phyloP scores from a whole-genome alignment of 2,888 invertebrate genomes.

The Parascotia fuliginaria region DNA sequence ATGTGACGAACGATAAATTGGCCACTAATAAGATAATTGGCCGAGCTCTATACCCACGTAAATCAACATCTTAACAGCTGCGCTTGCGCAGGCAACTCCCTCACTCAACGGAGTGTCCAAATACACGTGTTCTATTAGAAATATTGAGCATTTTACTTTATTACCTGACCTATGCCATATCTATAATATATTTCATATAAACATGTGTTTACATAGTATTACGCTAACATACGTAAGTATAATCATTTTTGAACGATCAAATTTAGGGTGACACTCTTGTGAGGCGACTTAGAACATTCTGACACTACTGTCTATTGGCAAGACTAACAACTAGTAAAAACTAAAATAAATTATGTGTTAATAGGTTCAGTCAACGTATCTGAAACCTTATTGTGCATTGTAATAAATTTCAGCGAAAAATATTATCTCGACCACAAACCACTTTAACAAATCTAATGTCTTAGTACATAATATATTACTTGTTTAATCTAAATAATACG shows the following conservation, averaged over 20 bases:
- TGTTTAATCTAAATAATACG: slow-evolving; percentile 20
- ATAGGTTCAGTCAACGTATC: slow-evolving; percentile 32
- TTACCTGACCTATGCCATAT: slow-evolving; percentile 31
- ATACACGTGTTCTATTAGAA: slow-evolving; percentile 37
- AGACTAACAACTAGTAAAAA: slow-evolving; percentile 26
- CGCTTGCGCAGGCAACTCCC: slow-evolving; percentile 50
- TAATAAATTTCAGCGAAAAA: slow-evolving; percentile 34
- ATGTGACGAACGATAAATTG: slow-evolving; percentile 83
- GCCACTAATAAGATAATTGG: slow-evolving; percentile 84
- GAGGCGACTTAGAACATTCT: slow-evolving; percentile 11
- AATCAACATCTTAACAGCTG: slow-evolving; percentile 83
- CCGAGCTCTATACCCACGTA: slow-evolving; percentile 77
- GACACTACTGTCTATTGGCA: slow-evolving; percentile 20
- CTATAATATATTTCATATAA: slow-evolving; percentile 19
- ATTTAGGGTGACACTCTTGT: slow-evolving; percentile 21
- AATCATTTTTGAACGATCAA: slow-evolving; percentile 29
- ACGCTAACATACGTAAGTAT: slow-evolving; percentile 7
- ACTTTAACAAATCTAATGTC: slow-evolving; percentile 37
- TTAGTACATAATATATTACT: slow-evolving; percentile 25
- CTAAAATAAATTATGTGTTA: slow-evolving; percentile 35
- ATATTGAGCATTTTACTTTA: slow-evolving; percentile 36
- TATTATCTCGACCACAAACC: slow-evolving; percentile 34
- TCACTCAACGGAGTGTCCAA: slow-evolving; percentile 51
- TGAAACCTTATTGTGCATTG: slow-evolving; percentile 35
- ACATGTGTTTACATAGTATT: slow-evolving; percentile 18